Conservation (phyloP, 2,797 vertebrate genomes). For the Aldrovandia affinis region DNA sequence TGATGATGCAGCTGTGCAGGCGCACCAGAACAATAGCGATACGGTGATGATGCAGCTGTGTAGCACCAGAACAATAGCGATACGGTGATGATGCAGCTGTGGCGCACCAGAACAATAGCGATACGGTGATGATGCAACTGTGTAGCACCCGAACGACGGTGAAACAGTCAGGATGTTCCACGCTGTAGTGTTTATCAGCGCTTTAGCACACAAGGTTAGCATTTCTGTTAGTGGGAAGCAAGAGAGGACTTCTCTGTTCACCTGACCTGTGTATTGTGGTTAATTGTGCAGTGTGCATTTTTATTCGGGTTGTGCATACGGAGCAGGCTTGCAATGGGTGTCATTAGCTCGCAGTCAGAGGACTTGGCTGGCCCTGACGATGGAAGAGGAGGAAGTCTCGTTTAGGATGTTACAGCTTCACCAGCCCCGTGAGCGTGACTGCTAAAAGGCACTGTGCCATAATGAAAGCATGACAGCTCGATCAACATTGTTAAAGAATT, state of each 20-base stretch:
- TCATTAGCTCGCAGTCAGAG: neutral
- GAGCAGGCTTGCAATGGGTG: neutral
- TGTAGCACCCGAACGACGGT: too few relatives aligned
- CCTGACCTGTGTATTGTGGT: neutral
- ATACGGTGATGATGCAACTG: neutral
- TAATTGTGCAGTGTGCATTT: neutral
- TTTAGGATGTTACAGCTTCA: constrained; percentile 78
- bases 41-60: too few relatives aligned
- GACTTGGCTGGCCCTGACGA: neutral
- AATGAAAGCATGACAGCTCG: constrained; percentile 96
- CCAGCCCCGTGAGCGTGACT: constrained; percentile 77
- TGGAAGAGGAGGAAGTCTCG: constrained; percentile 40
- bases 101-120: neutral
- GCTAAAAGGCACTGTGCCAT: constrained; percentile 91
- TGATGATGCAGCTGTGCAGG: too few relatives aligned
- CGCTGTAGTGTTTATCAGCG: too few relatives aligned
- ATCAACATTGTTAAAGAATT: constrained; percentile 94
- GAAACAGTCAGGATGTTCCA: too few relatives aligned
- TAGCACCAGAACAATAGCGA: neutral
- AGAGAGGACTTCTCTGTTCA: neutral
- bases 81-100: neutral
- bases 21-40: too few relatives aligned
- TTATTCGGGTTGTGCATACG: neutral
- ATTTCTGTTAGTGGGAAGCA: neutral
- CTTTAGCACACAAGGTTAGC: neutral